phyloP scores from a whole-genome alignment of 2,113 vertebrate species.

The Tursiops truncatus region DNA sequence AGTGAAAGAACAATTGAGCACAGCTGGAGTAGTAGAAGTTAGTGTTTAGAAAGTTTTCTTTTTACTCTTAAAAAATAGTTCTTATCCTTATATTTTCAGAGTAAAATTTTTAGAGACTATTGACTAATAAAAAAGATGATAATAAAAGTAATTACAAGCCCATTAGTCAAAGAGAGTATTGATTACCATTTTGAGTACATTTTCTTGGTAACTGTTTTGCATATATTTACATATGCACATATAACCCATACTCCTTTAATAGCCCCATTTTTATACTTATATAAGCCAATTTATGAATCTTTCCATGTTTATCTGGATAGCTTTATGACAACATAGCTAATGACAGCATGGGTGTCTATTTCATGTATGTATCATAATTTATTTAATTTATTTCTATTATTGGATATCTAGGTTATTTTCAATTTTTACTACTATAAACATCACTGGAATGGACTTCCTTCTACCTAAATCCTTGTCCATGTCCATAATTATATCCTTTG shows the following conservation, averaged over 20 bases:
- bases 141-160: background rate
- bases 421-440: constrained; percentile 27
- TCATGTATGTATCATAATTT: background rate
- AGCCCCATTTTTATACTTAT: background rate
- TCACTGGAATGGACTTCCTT: background rate
- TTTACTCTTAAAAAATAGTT: constrained; percentile 39
- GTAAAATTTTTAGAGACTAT: background rate
- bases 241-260: background rate
- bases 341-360: background rate
- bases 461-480: background rate
- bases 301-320: background rate
- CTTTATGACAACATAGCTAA: background rate
- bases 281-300: constrained; percentile 7
- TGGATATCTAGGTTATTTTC: constrained; percentile 42
- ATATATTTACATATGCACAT: background rate
- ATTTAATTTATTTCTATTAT: background rate
- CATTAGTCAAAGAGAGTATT: background rate
- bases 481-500: constrained; percentile 28
- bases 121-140: background rate
- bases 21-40: constrained; percentile 45
- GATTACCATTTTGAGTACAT: background rate
- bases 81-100: background rate
- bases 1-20: constrained; percentile 57
- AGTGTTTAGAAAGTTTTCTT: constrained; percentile 48
- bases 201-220: constrained; percentile 35